phyloP scores from a whole-genome alignment of 2,797 vertebrate species.

The Hipposideros larvatus region DNA sequence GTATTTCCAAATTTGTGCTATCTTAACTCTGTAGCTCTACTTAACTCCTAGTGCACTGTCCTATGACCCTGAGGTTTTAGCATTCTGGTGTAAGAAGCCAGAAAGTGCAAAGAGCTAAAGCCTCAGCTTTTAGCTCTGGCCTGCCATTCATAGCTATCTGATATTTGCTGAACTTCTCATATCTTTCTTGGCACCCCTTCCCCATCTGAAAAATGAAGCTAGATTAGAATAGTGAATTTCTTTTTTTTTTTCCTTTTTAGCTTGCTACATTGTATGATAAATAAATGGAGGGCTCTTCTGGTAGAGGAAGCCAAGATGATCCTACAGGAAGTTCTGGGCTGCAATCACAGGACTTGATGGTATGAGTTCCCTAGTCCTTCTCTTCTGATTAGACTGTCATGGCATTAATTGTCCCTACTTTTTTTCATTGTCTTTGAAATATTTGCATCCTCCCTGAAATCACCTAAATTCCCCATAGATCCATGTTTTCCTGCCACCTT shows the following conservation, averaged over 20 bases:
- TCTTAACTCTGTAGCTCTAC: background rate
- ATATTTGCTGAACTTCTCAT: background rate
- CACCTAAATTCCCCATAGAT: background rate
- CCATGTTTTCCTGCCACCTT: background rate
- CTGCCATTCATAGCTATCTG: background rate
- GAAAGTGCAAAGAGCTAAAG: background rate
- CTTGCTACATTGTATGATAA: background rate
- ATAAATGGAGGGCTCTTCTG: background rate
- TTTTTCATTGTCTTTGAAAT: background rate
- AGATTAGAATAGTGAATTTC: background rate
- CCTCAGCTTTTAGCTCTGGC: background rate
- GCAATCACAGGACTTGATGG: background rate
- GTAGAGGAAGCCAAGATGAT: background rate
- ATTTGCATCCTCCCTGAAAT: background rate
- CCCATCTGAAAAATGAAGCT: background rate
- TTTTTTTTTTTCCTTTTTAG: background rate
- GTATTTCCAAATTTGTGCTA: background rate
- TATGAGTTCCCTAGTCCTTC: background rate
- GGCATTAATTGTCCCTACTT: background rate
- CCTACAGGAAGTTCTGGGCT: background rate
- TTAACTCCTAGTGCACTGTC: background rate
- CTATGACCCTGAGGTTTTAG: background rate
- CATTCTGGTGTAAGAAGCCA: background rate
- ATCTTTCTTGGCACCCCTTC: background rate
- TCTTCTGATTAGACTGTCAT: background rate